Percentiles rank a stretch among this genome's conserved stretches.
Conservation (phyloP, 2,797 vertebrate species). For the Oreonectes daqikongensis region DNA sequence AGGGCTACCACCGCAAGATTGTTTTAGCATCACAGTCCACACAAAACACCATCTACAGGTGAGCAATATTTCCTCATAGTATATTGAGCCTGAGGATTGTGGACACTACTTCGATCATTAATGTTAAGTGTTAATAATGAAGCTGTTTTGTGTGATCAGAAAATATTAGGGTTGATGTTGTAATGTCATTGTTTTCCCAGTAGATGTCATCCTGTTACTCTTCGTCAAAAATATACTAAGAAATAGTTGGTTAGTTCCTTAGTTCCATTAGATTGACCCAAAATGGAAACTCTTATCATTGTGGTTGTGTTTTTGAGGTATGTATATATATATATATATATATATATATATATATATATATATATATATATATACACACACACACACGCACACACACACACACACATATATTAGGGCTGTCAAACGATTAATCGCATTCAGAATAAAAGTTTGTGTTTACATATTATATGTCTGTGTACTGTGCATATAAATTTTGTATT, state of each 20-base stretch:
- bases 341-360: too few relatives aligned
- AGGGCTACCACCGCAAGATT: conserved; percentile 98
- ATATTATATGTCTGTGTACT: too few relatives aligned
- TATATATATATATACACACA: too few relatives aligned
- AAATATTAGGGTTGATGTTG: not conserved
- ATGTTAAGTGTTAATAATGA: not conserved
- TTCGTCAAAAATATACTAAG: not conserved
- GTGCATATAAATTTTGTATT: too few relatives aligned
- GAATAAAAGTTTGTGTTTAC: too few relatives aligned
- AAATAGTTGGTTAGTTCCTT: not conserved
- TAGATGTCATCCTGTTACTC: conserved; percentile 34
- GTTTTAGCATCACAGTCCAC: conserved; percentile 94
- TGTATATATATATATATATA: too few relatives aligned
- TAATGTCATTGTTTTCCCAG: conserved; percentile 20
- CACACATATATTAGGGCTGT: too few relatives aligned
- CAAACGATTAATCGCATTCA: too few relatives aligned
- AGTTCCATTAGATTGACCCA: not conserved
- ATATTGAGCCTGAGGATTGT: not conserved
- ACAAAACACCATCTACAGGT: conserved; percentile 96
- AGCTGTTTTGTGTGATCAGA: not conserved
- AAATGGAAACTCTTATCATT: not conserved
- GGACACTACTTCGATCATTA: not conserved
- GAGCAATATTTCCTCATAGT: conserved; percentile 58
- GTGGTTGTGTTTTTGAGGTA: too few relatives aligned
- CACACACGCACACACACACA: too few relatives aligned